Base-by-base conservation (phyloP, 2,113 vertebrate genomes). In the Engraulis encrasicolus region DNA sequence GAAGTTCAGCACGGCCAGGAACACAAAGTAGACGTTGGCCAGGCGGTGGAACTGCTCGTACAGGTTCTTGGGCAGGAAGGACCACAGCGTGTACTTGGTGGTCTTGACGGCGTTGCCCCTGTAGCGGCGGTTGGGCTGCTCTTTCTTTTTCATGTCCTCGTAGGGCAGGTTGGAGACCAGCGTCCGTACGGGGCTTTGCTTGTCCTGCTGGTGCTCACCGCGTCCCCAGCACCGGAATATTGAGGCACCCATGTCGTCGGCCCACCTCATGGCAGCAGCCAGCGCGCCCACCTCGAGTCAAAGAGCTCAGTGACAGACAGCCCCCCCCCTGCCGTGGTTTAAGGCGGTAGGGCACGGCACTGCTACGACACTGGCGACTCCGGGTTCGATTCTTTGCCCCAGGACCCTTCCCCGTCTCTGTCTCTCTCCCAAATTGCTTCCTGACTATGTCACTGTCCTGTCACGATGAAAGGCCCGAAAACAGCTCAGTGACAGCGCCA, bases 1-100 rank as follows among this genome's bases (percentile, higher is more conserved):
- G 82, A 99, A 99, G 90, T 99, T 98, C 85, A 99, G 92, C 78
- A 95, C 85, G 0, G 91, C 96, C 31, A 99, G 89, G 34, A 89
- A 92, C 87, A 99, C 92, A 38, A 99, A 99, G 83, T 99, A 99
- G 88, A 98, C 11, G 82, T 99, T 99, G 80, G 98, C 98, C 86
- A 96, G 91, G 0, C 97, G 96, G 84, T 96, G 96, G 36, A 98
- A 96, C 90, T 99, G 98, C 88, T 99, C 97, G 2, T 92, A 96
- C 81, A 98, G 91, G 78, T 99, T 99, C 93, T 96, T 95, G 34
- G 97, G 97, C 2, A 99, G 19, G 82, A 99, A 99, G 83, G 96
- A 93, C 82, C 97, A 85, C 37, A 95, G n/a, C 0, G 91, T 95
- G 79, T 99, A 98, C 90, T 97, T 98, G 88, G 96, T 98, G 66